phyloP scores from a whole-genome alignment of 2,797 vertebrate species.

The Ctenopoma multispine region DNA sequence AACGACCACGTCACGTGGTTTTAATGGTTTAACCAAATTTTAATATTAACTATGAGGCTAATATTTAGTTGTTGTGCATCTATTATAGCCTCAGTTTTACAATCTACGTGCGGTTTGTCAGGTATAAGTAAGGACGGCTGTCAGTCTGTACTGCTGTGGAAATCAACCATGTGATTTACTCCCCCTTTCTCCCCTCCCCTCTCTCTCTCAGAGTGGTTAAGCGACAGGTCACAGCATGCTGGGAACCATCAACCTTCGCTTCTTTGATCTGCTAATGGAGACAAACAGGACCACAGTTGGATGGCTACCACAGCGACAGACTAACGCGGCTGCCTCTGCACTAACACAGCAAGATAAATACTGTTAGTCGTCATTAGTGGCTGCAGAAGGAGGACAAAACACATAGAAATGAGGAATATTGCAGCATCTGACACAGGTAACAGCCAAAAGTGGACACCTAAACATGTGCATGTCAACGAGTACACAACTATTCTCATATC shows the following conservation, averaged over 20 bases:
- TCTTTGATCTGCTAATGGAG: slow-evolving; percentile 66
- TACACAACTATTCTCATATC: too few species aligned
- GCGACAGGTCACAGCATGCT: slow-evolving; percentile 60
- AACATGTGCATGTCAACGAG: too few species aligned
- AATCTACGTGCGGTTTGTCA: neutral
- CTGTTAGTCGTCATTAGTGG: slow-evolving; percentile 9
- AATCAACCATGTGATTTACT: slow-evolving; percentile 45
- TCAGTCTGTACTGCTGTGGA: slow-evolving; percentile 13
- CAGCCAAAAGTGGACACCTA: too few species aligned
- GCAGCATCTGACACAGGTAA: too few species aligned
- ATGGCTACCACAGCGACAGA: slow-evolving; percentile 4
- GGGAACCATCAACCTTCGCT: slow-evolving; percentile 43
- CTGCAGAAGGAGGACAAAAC: neutral
- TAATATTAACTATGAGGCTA: neutral
- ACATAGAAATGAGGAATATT: neutral
- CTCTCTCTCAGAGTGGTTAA: slow-evolving; percentile 18
- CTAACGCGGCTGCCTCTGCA: neutral
- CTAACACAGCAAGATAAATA: slow-evolving; percentile 15
- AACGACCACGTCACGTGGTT: too few species aligned
- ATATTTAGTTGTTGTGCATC: neutral
- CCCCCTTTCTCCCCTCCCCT: neutral
- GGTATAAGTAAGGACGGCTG: slow-evolving; percentile 11
- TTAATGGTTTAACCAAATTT: too few species aligned
- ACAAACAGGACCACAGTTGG: slow-evolving; percentile 56
- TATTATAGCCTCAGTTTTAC: neutral